phyloP scores from a whole-genome alignment of 2,888 invertebrate genomes.

The Drosophila aldrichi region DNA sequence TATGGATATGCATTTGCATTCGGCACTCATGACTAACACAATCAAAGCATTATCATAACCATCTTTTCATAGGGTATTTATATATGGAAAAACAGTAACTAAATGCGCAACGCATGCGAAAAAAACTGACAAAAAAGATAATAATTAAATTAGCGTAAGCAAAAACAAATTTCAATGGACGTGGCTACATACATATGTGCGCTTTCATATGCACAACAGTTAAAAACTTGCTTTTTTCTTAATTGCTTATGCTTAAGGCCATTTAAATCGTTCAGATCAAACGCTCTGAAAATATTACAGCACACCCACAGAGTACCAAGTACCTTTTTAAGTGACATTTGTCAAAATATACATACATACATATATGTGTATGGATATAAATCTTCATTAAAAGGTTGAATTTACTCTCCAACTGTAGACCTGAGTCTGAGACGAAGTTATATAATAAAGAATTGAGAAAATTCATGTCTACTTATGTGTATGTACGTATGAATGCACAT shows the following conservation, averaged over 20 bases:
- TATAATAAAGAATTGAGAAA: slow-evolving; percentile 28
- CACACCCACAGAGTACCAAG: not conserved
- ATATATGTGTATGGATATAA: not conserved
- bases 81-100: not conserved
- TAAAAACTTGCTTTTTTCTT: slow-evolving; percentile 6
- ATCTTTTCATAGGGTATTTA: not conserved
- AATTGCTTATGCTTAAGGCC: slow-evolving; percentile 10
- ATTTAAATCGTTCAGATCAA: slow-evolving; percentile 4
- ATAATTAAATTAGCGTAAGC: slow-evolving; percentile 42
- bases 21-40: not conserved
- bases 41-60: not conserved
- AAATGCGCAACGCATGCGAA: slow-evolving; percentile 3
- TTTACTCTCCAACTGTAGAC: slow-evolving; percentile 28
- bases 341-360: slow-evolving; percentile 18
- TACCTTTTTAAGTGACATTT: slow-evolving; percentile 17
- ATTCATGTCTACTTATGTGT: not conserved
- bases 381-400: slow-evolving; percentile 3
- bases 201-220: not conserved
- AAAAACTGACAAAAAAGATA: slow-evolving; percentile 17
- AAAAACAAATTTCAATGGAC: slow-evolving; percentile 6
- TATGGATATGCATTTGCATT: no score
- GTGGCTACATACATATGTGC: not conserved
- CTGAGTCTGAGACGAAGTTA: slow-evolving; percentile 26
- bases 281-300: not conserved
- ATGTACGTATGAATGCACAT: not conserved